A percentile compares a stretch with the other conserved stretches of the same genome.
Conservation (phyloP, 2,113 vertebrate genomes). For the Numenius arquata region DNA sequence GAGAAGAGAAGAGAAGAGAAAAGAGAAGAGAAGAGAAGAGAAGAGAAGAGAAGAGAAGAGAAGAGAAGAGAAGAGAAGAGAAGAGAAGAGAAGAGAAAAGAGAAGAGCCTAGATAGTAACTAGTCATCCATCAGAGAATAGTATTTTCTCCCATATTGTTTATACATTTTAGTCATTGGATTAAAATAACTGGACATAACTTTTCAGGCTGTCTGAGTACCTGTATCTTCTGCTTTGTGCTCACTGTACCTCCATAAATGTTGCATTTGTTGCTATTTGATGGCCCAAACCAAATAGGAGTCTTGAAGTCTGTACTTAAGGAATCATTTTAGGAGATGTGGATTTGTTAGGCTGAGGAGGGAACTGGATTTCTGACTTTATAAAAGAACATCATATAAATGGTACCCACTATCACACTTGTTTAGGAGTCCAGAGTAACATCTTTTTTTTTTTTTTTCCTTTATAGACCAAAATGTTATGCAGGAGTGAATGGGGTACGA, state of each 20-base stretch:
- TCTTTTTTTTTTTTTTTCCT: not conserved
- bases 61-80: no score
- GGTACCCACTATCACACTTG: not conserved
- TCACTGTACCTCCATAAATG: rapidly evolving
- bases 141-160: not conserved
- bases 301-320: not conserved
- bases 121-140: not conserved
- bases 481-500: not conserved
- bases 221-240: not conserved
- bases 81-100: no score
- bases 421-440: not conserved
- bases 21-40: no score
- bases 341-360: not conserved
- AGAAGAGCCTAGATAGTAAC: not conserved
- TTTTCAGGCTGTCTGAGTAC: not conserved
- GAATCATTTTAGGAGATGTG: not conserved
- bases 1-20: no score
- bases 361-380: not conserved
- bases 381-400: not conserved
- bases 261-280: not conserved
- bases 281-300: not conserved
- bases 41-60: not conserved
- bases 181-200: not conserved
- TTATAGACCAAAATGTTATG: not conserved
- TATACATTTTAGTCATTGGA: not conserved